Percentiles rank a stretch among this genome's conserved stretches.
phyloP scores from a whole-genome alignment of 2,113 vertebrate species.

The Pipra filicauda region DNA sequence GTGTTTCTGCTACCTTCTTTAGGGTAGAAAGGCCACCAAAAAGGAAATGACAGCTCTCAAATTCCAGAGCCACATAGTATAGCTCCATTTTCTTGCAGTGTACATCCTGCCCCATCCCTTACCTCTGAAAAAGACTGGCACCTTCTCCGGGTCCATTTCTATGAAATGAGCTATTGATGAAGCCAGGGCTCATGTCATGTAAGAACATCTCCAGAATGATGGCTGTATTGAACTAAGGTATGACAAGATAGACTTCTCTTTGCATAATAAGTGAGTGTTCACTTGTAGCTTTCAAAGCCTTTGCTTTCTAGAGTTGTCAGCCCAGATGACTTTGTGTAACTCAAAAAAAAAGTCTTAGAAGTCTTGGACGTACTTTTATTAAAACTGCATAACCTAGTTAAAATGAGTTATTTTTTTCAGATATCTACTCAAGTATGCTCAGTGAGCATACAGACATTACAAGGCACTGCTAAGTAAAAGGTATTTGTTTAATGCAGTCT shows the following conservation, averaged over 20 bases:
- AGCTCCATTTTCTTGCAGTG: not conserved
- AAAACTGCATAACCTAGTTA: not conserved
- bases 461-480: not conserved
- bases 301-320: not conserved
- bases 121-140: not conserved
- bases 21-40: not conserved
- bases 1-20: not conserved
- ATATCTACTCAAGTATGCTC: not conserved
- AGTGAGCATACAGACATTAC: not conserved
- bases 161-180: not conserved
- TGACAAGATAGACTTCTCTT: not conserved
- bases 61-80: not conserved
- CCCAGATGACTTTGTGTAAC: not conserved
- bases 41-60: not conserved
- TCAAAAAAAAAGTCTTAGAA: not conserved
- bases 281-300: not conserved
- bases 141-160: not conserved
- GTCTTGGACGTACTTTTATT: not conserved
- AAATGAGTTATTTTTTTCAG: conserved; percentile 30
- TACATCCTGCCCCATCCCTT: not conserved
- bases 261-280: not conserved
- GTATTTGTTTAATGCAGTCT: not conserved
- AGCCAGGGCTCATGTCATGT: not conserved
- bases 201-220: not conserved
- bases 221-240: not conserved